phyloP scores from a whole-genome alignment of 2,113 vertebrate species.

The Rostratula benghalensis region DNA sequence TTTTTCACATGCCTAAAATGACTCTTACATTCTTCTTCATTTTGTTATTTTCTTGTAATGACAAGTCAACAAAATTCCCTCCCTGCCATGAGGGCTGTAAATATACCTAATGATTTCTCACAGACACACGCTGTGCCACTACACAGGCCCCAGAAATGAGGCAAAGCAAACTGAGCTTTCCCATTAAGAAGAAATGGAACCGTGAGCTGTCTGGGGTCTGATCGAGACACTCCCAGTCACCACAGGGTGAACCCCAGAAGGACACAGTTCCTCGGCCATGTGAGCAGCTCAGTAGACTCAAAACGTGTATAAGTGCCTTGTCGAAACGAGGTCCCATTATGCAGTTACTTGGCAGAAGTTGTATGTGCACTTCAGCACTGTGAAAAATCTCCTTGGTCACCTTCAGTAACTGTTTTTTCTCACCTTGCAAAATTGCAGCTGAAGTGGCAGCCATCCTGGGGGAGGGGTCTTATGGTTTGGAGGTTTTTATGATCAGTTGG shows the following conservation, averaged over 20 bases:
- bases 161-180: background rate
- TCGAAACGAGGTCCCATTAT: background rate
- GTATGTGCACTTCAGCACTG: background rate
- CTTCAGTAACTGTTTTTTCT: background rate
- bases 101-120: background rate
- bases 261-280: fast-evolving
- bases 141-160: background rate
- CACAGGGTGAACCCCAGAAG: background rate
- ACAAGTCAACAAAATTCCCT: background rate
- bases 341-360: background rate
- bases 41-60: background rate
- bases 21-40: background rate
- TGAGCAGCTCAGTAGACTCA: background rate
- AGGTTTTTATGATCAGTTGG: background rate
- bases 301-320: background rate
- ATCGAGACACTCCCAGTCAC: fast-evolving
- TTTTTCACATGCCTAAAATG: background rate
- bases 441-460: background rate
- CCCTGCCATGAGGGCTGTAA: background rate
- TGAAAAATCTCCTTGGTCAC: background rate
- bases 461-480: background rate
- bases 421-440: background rate
- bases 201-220: background rate
- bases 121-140: fast-evolving
- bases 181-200: background rate